Evolutionary conservation across 2,888 invertebrate species (phyloP), one percentile per base, ranked within the genome.

Genomic region (Lysandra coridon): DNA sequence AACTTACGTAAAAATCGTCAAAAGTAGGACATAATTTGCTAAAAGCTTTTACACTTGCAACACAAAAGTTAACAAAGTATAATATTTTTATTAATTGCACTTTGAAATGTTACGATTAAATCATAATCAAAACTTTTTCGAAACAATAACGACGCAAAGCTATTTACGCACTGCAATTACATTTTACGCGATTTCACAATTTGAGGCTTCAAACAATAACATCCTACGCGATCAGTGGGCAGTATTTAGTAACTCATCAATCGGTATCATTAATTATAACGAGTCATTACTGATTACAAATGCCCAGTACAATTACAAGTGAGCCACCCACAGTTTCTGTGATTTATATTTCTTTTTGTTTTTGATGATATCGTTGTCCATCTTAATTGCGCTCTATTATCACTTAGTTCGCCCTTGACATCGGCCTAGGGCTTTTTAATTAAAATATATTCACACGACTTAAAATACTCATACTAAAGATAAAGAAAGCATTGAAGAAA

Each of bases 211-310:
- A 78, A 77, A 79, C 73, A 73, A 73, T 57, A 64, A 64, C 79
- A 73, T 78, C 90, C 90, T 88, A 91, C 92, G 89, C 90, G 88
- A 81, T 60, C 84, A 86, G 92, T 92, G 91, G 91, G 92, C 88
- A 88, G 91, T 86, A 83, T 80, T 88, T 80, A 79, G 64, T 80
- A 80, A 80, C 83, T 80, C 81, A 82, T 81, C 82, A 79, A 40
- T 23, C 37, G 76, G 53, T 30, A 86, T 86, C 91, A 93, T 93
- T 92, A 92, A 93, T 93, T 92, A 93, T 93, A 91, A 92, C 87
- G 85, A 84, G 85, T 88, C 88, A 88, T 89, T 91, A 84, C 90
- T 89, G 90, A 92, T 93, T 93, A 92, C 89, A 89, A 89, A 90
- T 89, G 90, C 91, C 90, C 84, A 82, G 83, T 84, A 84, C 85